phyloP scores from a whole-genome alignment of 2,888 invertebrate genomes.

The Argyresthia albistria region DNA sequence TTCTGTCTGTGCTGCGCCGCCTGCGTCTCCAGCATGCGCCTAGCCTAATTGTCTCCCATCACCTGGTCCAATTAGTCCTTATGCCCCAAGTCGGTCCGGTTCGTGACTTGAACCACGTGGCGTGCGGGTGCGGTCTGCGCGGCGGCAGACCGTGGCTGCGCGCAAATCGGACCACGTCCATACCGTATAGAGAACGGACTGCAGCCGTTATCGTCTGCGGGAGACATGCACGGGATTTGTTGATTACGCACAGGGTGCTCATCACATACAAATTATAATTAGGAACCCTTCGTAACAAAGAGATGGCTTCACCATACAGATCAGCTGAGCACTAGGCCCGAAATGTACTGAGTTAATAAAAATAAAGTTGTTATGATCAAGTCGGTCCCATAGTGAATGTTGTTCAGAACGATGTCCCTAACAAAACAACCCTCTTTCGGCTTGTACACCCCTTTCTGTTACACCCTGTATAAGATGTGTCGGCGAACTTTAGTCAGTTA shows the following conservation, averaged over 20 bases:
- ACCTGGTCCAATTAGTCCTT: slow-evolving; percentile 43
- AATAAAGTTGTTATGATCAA: too few relatives aligned
- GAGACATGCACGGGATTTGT: not conserved
- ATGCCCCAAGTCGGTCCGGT: slow-evolving; percentile 64
- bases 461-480: too few relatives aligned
- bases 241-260: not conserved
- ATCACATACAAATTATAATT: too few relatives aligned
- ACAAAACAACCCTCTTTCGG: too few relatives aligned
- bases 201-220: slow-evolving; percentile 32
- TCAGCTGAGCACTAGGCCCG: too few relatives aligned
- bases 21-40: not conserved
- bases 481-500: not conserved
- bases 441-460: too few relatives aligned
- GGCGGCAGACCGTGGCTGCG: slow-evolving; percentile 56
- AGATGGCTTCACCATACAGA: too few relatives aligned
- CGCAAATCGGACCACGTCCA: slow-evolving; percentile 45
- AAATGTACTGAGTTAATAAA: too few relatives aligned
- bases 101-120: slow-evolving; percentile 58
- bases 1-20: not conserved
- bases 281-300: too few relatives aligned
- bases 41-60: too few relatives aligned
- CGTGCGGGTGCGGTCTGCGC: slow-evolving; percentile 57
- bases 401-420: too few relatives aligned
- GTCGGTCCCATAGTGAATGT: too few relatives aligned
- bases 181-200: slow-evolving; percentile 45